These are phyloP conservation scores for Nannobrachium achirus DNA, from an alignment of 2,113 vertebrate species.

Conservation along the genomic window DNA sequence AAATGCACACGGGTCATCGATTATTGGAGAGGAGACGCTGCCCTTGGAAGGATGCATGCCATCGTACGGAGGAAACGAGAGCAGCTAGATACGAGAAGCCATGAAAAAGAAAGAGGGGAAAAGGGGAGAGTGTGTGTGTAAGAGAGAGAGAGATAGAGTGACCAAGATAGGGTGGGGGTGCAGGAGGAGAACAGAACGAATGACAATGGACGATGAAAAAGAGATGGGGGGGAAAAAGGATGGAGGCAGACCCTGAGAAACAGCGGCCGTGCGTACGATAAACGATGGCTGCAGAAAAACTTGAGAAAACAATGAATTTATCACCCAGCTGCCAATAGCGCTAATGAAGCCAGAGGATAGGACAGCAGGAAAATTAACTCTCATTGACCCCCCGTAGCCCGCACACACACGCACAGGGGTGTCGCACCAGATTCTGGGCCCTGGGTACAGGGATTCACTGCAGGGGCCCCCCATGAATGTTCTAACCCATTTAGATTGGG, in stretches of 20 bases:
- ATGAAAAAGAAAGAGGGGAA: neutral
- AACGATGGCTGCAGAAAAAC: constrained; percentile 68
- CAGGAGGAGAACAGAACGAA: constrained; percentile 4
- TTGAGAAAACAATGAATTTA: constrained; percentile 75
- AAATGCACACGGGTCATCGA: constrained; percentile 26
- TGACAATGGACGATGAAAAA: constrained; percentile 32
- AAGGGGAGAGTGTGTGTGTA: neutral
- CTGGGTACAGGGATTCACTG: too few species aligned
- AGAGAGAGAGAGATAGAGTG: neutral
- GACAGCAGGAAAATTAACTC: constrained; percentile 74
- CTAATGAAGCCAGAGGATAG: constrained; percentile 78
- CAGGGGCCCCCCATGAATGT: too few species aligned
- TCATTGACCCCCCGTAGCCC: constrained; percentile 52
- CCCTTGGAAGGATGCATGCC: constrained; percentile 26
- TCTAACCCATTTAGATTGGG: too few species aligned
- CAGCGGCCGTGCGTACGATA: constrained; percentile 52
- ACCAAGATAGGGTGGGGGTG: neutral
- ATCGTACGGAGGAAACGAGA: constrained; percentile 5
- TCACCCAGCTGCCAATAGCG: constrained; percentile 74
- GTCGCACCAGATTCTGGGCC: too few species aligned
- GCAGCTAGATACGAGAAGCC: neutral
- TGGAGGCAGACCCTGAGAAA: constrained; percentile 44
- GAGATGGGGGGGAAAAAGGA: constrained; percentile 32
- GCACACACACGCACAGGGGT: constrained; percentile 7
- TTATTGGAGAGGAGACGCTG: constrained; percentile 18